These are phyloP conservation scores for Chaetops frenatus DNA, from an alignment of 2,113 vertebrate genomes.

Conservation along the genomic window DNA sequence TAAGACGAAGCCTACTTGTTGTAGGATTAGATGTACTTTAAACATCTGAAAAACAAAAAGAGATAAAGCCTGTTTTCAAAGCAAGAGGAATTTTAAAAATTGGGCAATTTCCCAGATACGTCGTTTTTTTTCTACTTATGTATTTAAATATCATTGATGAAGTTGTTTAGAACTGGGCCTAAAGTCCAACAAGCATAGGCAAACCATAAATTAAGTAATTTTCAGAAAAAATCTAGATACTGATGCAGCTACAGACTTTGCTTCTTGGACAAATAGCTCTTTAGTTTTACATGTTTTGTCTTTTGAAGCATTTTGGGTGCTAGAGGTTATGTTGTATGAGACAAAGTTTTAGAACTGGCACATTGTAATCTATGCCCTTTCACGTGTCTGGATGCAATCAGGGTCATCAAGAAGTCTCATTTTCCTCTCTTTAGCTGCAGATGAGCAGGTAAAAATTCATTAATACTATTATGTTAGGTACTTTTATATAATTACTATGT, in stretches of 20 bases:
- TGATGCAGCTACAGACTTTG: neutral
- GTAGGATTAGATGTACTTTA: neutral
- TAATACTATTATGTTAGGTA: neutral
- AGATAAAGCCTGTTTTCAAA: neutral
- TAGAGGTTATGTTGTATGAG: neutral
- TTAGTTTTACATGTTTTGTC: neutral
- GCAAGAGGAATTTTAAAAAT: neutral
- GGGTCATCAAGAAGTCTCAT: neutral
- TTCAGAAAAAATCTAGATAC: neutral
- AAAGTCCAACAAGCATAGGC: accelerated
- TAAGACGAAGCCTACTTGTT: neutral
- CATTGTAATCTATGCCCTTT: neutral
- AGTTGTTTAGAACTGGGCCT: neutral
- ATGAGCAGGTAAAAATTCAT: neutral
- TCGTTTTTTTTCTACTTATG: neutral
- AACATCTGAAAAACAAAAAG: neutral
- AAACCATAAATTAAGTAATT: neutral
- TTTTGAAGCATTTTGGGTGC: neutral
- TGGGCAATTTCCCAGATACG: neutral
- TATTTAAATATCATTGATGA: neutral
- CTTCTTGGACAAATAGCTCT: neutral
- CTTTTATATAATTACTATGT: neutral
- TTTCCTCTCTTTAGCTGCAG: neutral
- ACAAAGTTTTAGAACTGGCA: neutral
- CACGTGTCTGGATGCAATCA: neutral